Conservation (phyloP, 2,113 vertebrate species). For the Cinclus mexicanus region DNA sequence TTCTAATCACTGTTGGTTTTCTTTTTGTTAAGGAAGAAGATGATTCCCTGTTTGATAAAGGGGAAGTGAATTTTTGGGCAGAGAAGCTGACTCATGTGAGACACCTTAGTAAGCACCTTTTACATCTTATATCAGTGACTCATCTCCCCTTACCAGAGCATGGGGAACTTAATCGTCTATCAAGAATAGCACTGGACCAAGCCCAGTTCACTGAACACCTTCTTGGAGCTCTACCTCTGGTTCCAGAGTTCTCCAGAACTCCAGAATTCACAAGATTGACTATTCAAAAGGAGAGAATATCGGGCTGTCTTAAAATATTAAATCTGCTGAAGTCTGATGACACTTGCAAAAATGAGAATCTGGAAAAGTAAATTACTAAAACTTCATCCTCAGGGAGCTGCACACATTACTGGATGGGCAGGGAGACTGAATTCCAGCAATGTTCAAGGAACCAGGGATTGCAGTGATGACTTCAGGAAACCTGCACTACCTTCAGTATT, state of each 20-base stretch:
- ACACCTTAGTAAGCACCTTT: slow-evolving; percentile 80
- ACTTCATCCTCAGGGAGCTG: not conserved
- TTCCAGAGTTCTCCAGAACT: slow-evolving; percentile 85
- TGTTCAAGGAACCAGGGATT: not conserved
- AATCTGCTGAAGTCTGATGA: slow-evolving; percentile 29
- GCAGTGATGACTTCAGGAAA: not conserved
- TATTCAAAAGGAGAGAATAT: slow-evolving; percentile 78
- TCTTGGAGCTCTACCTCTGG: slow-evolving; percentile 73
- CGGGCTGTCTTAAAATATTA: slow-evolving; percentile 75
- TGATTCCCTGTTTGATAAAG: slow-evolving; percentile 90
- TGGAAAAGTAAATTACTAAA: not conserved
- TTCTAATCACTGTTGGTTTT: not conserved
- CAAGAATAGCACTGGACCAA: slow-evolving; percentile 54
- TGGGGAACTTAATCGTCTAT: slow-evolving; percentile 50
- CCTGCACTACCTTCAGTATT: not conserved
- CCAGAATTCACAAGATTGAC: slow-evolving; percentile 79
- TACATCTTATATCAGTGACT: slow-evolving; percentile 45
- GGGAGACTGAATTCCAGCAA: not conserved
- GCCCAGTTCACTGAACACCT: slow-evolving; percentile 35
- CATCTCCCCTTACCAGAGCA: not conserved
- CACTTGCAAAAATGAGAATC: not conserved
- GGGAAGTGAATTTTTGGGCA: slow-evolving; percentile 91
- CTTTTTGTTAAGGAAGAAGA: slow-evolving; percentile 80
- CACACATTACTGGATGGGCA: not conserved
- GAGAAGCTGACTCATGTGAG: slow-evolving; percentile 84